These are phyloP conservation scores for Drosophila buzzatii DNA, from an alignment of 2,888 invertebrate species.

Conservation along the genomic window DNA sequence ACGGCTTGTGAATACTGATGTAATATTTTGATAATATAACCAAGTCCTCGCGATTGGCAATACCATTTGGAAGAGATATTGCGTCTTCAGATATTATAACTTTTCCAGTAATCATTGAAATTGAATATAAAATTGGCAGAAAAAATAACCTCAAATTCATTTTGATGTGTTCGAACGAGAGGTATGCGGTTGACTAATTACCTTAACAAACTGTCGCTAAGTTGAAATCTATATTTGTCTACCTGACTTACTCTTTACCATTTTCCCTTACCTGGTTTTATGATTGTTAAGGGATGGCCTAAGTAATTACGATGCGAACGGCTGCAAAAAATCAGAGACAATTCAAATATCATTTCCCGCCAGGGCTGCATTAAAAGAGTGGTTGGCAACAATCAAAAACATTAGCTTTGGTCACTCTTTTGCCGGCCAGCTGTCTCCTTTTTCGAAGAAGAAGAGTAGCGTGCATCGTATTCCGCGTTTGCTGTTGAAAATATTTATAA, in stretches of 20 bases:
- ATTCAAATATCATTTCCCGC: conserved; percentile 19
- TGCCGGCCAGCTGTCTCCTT: conserved; percentile 48
- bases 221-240: conserved; percentile 26
- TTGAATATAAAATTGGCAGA: conserved; percentile 7
- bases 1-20: conserved; percentile 53
- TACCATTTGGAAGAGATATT: conserved; percentile 24
- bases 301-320: conserved; percentile 10
- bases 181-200: conserved; percentile 43
- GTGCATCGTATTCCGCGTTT: conserved; percentile 52
- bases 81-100: background rate
- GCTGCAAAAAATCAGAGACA: conserved; percentile 3
- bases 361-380: conserved; percentile 2
- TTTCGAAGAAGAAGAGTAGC: conserved; percentile 49
- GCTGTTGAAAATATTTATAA: conserved; percentile 15
- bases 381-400: conserved; percentile 25
- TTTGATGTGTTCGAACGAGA: conserved; percentile 16
- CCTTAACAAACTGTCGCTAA: background rate
- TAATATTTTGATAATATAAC: conserved; percentile 53
- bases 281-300: background rate
- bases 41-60: conserved; percentile 59
- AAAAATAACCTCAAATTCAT: conserved; percentile 39
- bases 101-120: background rate
- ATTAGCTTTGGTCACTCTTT: conserved; percentile 43
- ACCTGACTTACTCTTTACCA: conserved; percentile 38
- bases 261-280: conserved; percentile 39